Evolutionary conservation across 2,888 invertebrate species (phyloP).

Genomic region (Choristoneura rosaceana): DNA sequence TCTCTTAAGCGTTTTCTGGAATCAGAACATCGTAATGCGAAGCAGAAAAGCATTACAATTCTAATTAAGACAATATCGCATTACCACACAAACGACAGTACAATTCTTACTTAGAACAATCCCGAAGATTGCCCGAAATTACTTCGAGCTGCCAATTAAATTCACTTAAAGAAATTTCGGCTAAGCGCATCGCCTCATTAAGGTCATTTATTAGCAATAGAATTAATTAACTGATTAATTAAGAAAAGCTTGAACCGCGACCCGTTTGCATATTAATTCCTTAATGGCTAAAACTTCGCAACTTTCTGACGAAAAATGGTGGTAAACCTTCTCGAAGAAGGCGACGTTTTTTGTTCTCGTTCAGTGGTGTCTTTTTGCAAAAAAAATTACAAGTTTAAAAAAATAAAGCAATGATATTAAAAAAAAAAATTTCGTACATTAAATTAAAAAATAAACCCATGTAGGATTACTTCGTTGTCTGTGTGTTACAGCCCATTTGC

Average conservation of each 20-base stretch:
- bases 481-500: no score
- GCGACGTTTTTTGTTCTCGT: no score
- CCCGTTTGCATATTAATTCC: constrained; percentile 31
- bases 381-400: no score
- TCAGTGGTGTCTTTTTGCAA: no score
- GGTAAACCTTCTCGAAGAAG: neutral
- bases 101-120: constrained; percentile 12
- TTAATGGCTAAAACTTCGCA: constrained; percentile 21
- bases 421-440: no score
- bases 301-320: constrained; percentile 20
- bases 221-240: constrained; percentile 25
- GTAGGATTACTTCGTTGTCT: no score
- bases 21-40: neutral
- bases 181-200: constrained; percentile 24
- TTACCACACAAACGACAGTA: neutral
- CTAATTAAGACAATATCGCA: neutral
- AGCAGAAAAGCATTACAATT: neutral
- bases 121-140: constrained; percentile 16
- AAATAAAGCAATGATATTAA: no score
- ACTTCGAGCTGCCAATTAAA: constrained; percentile 26
- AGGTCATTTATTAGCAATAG: constrained; percentile 19
- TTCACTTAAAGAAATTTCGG: constrained; percentile 24
- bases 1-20: no score
- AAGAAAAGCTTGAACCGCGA: constrained; percentile 12
- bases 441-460: no score